A percentile compares a stretch with the other conserved stretches of the same genome.
These are phyloP conservation scores for Mechanitis messenoides DNA, from an alignment of 2,888 invertebrate species.

Conservation along the genomic window DNA sequence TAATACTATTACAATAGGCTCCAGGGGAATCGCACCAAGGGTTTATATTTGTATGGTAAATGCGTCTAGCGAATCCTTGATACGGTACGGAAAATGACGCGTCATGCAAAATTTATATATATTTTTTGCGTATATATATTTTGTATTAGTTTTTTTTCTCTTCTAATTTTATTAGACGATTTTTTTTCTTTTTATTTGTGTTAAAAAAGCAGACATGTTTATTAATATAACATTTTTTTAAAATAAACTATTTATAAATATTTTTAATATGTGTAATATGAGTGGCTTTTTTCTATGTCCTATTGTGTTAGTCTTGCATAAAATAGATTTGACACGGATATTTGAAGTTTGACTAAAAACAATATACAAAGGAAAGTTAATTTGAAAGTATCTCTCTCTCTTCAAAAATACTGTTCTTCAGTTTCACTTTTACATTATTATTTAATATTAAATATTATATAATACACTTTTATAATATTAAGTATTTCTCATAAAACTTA, in stretches of 20 bases:
- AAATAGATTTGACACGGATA: neutral
- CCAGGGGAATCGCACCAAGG: constrained; percentile 58
- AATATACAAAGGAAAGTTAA: neutral
- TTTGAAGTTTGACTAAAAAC: neutral
- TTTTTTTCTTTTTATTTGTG: too few species aligned
- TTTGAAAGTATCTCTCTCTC: neutral
- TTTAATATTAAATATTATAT: too few species aligned
- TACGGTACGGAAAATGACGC: constrained; percentile 15
- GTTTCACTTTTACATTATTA: neutral
- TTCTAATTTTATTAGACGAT: too few species aligned
- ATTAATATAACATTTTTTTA: too few species aligned
- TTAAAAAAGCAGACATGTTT: too few species aligned
- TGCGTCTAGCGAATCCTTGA: constrained; percentile 35
- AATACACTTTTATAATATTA: neutral
- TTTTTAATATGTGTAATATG: too few species aligned
- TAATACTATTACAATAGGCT: constrained; percentile 52
- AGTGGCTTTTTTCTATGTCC: neutral
- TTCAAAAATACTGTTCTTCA: neutral
- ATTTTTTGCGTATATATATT: neutral
- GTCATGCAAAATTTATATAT: neutral
- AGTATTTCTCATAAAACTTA: neutral
- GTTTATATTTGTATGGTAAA: constrained; percentile 55
- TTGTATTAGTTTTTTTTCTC: neutral
- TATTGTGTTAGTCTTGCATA: neutral
- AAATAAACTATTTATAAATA: too few species aligned